These are phyloP conservation scores for Zootermopsis nevadensis DNA, from an alignment of 2,888 invertebrate species.

Conservation along the genomic window DNA sequence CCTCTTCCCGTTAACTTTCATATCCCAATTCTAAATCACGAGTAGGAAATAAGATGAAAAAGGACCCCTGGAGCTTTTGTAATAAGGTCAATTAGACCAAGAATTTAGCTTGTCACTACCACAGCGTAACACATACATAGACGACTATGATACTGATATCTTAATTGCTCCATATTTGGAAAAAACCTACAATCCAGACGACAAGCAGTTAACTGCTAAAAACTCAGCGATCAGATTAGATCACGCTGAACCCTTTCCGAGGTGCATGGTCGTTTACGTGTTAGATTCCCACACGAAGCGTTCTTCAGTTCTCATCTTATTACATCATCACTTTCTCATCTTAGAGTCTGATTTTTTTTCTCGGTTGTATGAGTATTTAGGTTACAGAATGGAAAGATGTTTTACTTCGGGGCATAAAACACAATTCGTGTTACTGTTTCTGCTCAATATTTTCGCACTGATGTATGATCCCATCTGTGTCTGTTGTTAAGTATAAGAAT, in stretches of 20 bases:
- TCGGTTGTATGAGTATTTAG: not conserved
- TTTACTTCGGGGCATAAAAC: too few relatives aligned
- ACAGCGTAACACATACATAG: too few relatives aligned
- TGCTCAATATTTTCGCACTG: too few relatives aligned
- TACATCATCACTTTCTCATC: conserved; percentile 4
- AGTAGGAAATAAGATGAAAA: not conserved
- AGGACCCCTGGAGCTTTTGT: not conserved
- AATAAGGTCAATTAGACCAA: conserved; percentile 8
- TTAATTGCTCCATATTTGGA: too few relatives aligned
- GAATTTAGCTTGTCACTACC: too few relatives aligned
- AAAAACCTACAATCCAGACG: too few relatives aligned
- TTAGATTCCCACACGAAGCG: not conserved
- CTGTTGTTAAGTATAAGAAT: too few relatives aligned
- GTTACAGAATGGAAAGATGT: too few relatives aligned
- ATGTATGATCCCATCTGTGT: too few relatives aligned
- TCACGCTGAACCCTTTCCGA: too few relatives aligned
- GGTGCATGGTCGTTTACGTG: not conserved
- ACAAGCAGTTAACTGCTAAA: too few relatives aligned
- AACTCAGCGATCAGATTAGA: not conserved
- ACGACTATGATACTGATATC: not conserved
- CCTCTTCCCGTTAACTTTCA: not conserved
- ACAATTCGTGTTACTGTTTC: too few relatives aligned
- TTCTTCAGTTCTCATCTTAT: not conserved
- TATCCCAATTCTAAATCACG: not conserved
- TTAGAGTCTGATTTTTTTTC: not conserved